Conservation (phyloP, 2,888 invertebrate genomes). For the Mimachlamys varia region DNA sequence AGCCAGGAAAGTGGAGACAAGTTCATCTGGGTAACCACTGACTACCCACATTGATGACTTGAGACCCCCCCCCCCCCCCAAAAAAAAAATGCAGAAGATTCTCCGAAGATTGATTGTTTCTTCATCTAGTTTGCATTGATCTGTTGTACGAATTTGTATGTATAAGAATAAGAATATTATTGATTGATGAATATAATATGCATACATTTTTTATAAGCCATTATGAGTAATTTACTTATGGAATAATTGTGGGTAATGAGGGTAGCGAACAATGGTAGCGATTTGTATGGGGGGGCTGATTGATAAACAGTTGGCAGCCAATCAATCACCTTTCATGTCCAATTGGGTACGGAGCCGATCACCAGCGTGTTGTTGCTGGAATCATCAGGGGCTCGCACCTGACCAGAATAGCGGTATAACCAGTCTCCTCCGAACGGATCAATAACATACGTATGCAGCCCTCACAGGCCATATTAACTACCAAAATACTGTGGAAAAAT, state of each 20-base stretch:
- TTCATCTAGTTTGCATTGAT: not conserved
- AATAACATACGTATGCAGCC: constrained; percentile 11
- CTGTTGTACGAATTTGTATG: not conserved
- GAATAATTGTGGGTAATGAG: not conserved
- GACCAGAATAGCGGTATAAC: not conserved
- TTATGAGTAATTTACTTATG: not conserved
- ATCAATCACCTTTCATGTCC: constrained; percentile 14
- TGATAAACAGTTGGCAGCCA: not conserved
- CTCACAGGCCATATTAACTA: not conserved
- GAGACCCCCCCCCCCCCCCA: not conserved
- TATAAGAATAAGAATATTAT: not conserved
- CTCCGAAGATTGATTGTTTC: not conserved
- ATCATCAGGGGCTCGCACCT: constrained; percentile 31
- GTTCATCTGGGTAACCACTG: not conserved
- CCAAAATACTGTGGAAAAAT: constrained; percentile 11
- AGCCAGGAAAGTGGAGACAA: not conserved
- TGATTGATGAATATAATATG: not conserved
- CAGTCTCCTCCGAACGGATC: not conserved
- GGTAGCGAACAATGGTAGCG: constrained; percentile 1
- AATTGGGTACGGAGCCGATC: constrained; percentile 1
- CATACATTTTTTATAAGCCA: not conserved
- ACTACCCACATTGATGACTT: not conserved
- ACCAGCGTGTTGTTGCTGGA: not conserved
- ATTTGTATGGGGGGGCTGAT: not conserved
- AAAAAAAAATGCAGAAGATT: not conserved